Percentiles rank a stretch among this genome's conserved stretches.
Conservation (phyloP, 2,888 invertebrate genomes). For the Cybosia mesomella region DNA sequence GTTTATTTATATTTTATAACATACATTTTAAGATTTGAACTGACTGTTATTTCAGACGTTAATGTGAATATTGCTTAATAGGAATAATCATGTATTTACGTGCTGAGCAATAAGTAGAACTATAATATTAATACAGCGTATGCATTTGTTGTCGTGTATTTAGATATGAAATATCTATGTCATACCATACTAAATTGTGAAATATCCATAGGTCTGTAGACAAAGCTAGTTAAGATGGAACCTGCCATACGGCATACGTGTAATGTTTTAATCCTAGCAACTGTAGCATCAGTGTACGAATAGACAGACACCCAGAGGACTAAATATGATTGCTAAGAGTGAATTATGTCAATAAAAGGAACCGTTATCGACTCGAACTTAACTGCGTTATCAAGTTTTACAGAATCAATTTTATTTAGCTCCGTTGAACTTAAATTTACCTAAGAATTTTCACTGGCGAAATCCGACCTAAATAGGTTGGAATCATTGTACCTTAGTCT, state of each 20-base stretch:
- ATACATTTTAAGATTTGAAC: not conserved
- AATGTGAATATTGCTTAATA: slow-evolving; percentile 39
- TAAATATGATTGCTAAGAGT: not conserved
- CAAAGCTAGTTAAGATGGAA: not conserved
- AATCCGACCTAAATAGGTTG: not conserved
- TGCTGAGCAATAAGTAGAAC: not conserved
- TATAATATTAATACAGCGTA: not conserved
- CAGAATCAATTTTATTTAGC: not conserved
- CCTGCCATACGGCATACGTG: not conserved
- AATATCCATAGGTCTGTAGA: not conserved
- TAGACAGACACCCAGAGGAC: not conserved
- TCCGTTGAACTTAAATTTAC: not conserved
- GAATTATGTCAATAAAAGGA: not conserved
- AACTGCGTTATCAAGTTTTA: not conserved
- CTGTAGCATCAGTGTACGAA: no score
- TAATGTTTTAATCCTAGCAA: not conserved
- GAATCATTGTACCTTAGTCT: not conserved
- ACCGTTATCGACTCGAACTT: not conserved
- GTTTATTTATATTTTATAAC: not conserved
- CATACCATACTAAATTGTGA: not conserved
- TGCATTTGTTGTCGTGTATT: not conserved
- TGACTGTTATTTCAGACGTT: slow-evolving; percentile 4
- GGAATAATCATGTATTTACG: slow-evolving; percentile 7
- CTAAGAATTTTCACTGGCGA: not conserved
- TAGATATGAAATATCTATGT: not conserved